A percentile compares a stretch with the other conserved stretches of the same genome.
Conservation (phyloP, 2,888 invertebrate genomes). For the Gymnosoma rotundatum region DNA sequence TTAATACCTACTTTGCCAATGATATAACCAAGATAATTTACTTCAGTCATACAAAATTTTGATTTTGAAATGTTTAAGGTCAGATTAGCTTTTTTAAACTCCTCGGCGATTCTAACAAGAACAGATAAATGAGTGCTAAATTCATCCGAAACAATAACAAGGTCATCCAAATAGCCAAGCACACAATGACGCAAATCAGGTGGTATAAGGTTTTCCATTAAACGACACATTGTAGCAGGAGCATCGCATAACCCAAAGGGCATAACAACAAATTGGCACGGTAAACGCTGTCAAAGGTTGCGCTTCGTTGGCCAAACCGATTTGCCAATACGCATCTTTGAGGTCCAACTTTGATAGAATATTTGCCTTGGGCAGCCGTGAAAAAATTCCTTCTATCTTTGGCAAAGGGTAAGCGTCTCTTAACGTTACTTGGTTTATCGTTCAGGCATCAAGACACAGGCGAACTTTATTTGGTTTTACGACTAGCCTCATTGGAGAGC, state of each 20-base stretch:
- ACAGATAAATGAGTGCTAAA: constrained; percentile 40
- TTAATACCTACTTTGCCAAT: neutral
- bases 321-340: constrained; percentile 30
- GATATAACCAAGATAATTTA: neutral
- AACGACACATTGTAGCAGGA: constrained; percentile 45
- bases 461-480: constrained; percentile 55
- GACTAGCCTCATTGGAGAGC: constrained; percentile 70
- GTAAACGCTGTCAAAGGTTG: constrained; percentile 58
- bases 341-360: constrained; percentile 51
- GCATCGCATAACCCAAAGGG: constrained; percentile 42
- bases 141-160: constrained; percentile 43
- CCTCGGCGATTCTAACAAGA: neutral
- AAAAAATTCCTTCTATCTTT: constrained; percentile 34
- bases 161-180: constrained; percentile 45
- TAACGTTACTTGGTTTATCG: constrained; percentile 26
- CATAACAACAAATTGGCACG: constrained; percentile 26
- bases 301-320: constrained; percentile 33
- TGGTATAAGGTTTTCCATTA: constrained; percentile 59
- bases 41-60: neutral
- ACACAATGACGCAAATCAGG: constrained; percentile 49
- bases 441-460: constrained; percentile 52
- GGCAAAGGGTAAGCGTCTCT: constrained; percentile 47
- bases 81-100: constrained; percentile 6
- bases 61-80: neutral
- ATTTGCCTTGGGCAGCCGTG: constrained; percentile 30